Evolutionary conservation across 2,113 vertebrate species (phyloP).

Genomic region (Sigmodon hispidus): DNA sequence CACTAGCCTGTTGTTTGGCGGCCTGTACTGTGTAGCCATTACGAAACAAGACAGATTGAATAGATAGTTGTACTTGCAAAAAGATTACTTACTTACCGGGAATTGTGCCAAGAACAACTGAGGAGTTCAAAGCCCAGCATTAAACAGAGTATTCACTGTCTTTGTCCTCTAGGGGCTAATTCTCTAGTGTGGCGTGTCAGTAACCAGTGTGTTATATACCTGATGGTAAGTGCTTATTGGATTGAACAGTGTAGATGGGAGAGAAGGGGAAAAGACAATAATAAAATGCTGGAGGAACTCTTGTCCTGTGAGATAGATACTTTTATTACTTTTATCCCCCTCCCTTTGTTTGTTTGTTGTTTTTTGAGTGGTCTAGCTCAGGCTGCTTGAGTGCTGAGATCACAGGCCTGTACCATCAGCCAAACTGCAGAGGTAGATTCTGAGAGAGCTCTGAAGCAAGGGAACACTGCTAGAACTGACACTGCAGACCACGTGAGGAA

Average conservation of each 20-base stretch:
- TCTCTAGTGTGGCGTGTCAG: slow-evolving; percentile 44
- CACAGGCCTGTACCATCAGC: not conserved
- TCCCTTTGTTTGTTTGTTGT: not conserved
- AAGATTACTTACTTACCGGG: not conserved
- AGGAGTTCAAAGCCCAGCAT: not conserved
- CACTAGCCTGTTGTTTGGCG: not conserved
- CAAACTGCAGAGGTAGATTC: not conserved
- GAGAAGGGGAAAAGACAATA: not conserved
- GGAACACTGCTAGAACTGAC: not conserved
- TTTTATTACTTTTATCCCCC: too few relatives aligned
- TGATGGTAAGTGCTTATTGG: not conserved
- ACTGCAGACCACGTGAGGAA: not conserved
- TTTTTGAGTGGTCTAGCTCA: not conserved
- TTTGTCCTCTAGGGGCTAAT: slow-evolving; percentile 13
- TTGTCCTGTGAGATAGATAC: not conserved
- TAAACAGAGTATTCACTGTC: not conserved
- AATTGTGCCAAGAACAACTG: not conserved
- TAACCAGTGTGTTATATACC: not conserved
- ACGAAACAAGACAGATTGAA: not conserved
- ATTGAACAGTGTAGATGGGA: not conserved
- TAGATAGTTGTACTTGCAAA: not conserved
- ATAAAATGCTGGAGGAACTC: not conserved
- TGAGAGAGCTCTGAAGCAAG: not conserved
- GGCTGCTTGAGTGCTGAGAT: not conserved
- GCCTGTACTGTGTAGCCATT: not conserved